Percentiles rank a stretch among this genome's conserved stretches.
Conservation (phyloP, 2,797 vertebrate genomes). For the Epinephelus coioides region DNA sequence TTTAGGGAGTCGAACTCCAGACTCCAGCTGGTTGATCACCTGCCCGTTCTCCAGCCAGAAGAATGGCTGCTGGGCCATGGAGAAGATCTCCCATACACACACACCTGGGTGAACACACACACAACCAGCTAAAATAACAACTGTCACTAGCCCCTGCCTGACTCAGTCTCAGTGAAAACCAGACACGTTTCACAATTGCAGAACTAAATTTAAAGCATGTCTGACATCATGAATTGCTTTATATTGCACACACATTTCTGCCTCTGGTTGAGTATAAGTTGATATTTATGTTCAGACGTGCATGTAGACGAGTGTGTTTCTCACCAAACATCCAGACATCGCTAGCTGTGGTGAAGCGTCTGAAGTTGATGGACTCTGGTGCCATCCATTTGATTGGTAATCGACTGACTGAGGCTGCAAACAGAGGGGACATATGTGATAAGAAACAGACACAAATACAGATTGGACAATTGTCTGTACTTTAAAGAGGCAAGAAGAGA, state of each 20-base stretch:
- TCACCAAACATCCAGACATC: conserved; percentile 99
- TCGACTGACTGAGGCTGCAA: conserved; percentile 90
- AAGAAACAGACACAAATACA: background rate
- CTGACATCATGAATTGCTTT: too few relatives aligned
- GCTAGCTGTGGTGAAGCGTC: conserved; percentile 94
- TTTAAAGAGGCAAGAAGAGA: background rate
- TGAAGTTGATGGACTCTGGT: conserved; percentile 98
- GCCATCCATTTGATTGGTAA: conserved; percentile 99
- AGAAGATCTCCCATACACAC: conserved; percentile 98
- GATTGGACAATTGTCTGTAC: background rate
- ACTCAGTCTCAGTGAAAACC: too few relatives aligned
- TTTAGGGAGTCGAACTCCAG: conserved; percentile 93
- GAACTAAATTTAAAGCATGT: too few relatives aligned
- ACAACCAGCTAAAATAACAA: too few relatives aligned
- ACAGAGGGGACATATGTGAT: background rate
- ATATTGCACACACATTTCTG: too few relatives aligned
- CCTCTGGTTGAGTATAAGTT: too few relatives aligned
- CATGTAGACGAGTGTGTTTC: conserved; percentile 30
- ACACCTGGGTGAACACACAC: conserved; percentile 86
- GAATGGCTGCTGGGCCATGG: conserved; percentile 95
- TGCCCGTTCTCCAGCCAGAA: conserved; percentile 98
- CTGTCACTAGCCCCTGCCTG: too few relatives aligned
- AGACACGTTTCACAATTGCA: too few relatives aligned
- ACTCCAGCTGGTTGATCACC: conserved; percentile 95
- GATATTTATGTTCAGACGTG: too few relatives aligned